phyloP scores from a whole-genome alignment of 64 coral and sea anemone species.

The Montipora foliosa region DNA sequence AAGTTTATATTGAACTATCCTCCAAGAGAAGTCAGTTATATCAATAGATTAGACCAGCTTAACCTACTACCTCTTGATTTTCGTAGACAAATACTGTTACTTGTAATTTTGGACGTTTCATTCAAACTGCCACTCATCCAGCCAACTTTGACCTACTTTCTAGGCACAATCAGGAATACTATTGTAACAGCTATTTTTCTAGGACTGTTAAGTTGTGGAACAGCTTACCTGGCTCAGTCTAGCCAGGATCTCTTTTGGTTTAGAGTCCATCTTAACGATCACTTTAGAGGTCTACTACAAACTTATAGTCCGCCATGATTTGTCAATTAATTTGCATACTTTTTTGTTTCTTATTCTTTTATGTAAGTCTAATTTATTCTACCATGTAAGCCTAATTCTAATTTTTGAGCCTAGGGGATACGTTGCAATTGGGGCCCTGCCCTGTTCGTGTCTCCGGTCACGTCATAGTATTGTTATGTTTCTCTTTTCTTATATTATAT shows the following conservation, averaged over 20 bases:
- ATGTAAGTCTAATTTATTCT: background rate
- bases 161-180: conserved; percentile 38
- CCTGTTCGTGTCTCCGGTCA: background rate
- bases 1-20: conserved; percentile 65
- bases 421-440: background rate
- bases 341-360: background rate
- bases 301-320: background rate
- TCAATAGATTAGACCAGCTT: conserved; percentile 9
- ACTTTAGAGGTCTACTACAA: background rate
- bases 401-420: background rate
- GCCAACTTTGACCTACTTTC: background rate
- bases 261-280: background rate
- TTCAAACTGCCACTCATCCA: conserved; percentile 3
- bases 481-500: too few relatives aligned
- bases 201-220: conserved; percentile 42
- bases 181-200: conserved; percentile 13
- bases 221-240: background rate
- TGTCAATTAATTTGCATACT: background rate
- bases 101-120: background rate
- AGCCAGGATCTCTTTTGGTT: conserved; percentile 3
- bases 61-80: conserved; percentile 57
- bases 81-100: conserved; percentile 27
- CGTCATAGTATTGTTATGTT: background rate
- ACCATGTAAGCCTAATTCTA: background rate
- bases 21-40: background rate